Evolutionary conservation across 2,113 vertebrate species (phyloP).

Genomic region (Grammomys surdaster): DNA sequence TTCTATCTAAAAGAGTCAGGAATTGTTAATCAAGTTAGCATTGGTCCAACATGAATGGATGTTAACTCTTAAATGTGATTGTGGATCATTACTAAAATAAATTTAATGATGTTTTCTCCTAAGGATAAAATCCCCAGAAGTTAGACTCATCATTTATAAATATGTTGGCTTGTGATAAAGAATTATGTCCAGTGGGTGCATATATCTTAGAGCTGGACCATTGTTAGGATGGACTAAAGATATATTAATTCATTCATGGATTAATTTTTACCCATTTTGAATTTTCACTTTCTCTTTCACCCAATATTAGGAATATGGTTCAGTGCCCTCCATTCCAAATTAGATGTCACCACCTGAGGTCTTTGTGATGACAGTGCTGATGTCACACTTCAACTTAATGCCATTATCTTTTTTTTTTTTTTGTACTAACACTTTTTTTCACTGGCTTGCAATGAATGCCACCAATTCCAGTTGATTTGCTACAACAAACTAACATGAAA

Average conservation of each 20-base stretch:
- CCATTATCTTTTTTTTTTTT: neutral
- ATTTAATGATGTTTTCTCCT: neutral
- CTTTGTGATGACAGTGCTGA: neutral
- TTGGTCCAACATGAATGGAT: neutral
- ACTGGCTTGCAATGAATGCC: neutral
- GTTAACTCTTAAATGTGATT: neutral
- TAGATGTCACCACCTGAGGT: neutral
- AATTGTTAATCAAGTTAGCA: neutral
- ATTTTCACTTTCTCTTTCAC: slow-evolving; percentile 5
- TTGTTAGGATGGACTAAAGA: neutral
- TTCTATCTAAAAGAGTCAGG: neutral
- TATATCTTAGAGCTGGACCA: neutral
- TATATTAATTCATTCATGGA: neutral
- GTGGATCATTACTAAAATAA: neutral
- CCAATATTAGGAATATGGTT: neutral
- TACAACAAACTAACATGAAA: neutral
- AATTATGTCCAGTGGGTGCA: neutral
- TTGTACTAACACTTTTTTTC: neutral
- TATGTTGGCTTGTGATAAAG: neutral
- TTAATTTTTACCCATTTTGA: neutral
- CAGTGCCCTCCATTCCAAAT: neutral
- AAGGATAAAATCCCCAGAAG: neutral
- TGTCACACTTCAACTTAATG: neutral
- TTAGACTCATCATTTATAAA: slow-evolving; percentile 1
- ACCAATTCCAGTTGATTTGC: neutral